Percentiles rank a stretch among this genome's conserved stretches.
These are phyloP conservation scores for Synanthedon andrenaeformis DNA, from an alignment of 2,888 invertebrate species.

Conservation along the genomic window DNA sequence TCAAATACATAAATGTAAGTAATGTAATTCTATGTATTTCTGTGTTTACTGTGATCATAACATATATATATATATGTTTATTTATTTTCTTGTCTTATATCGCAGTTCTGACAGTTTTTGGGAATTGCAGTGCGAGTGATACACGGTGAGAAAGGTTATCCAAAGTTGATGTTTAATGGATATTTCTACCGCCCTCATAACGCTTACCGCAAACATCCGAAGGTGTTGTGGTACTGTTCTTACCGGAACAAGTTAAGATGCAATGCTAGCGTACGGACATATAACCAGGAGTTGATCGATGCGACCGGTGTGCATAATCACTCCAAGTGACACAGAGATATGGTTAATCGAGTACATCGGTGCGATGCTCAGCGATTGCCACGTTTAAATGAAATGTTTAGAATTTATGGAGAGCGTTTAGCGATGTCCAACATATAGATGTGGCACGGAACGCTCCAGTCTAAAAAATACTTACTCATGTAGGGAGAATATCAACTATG, in stretches of 20 bases:
- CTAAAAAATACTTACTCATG: background rate
- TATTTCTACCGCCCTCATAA: conserved; percentile 57
- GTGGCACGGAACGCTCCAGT: too few species aligned
- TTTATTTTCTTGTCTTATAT: too few species aligned
- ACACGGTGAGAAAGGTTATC: conserved; percentile 46
- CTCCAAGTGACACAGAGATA: conserved; percentile 25
- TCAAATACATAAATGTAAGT: background rate
- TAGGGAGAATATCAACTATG: background rate
- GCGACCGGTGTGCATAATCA: conserved; percentile 47
- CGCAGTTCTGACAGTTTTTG: conserved; percentile 3
- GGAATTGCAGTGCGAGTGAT: conserved; percentile 45
- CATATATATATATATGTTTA: too few species aligned
- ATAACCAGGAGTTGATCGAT: conserved; percentile 38
- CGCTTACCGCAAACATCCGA: conserved; percentile 52
- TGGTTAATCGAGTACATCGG: conserved; percentile 17
- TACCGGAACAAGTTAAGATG: conserved; percentile 45
- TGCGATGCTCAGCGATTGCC: conserved; percentile 11
- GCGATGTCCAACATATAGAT: conserved; percentile 7
- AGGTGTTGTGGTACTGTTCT: conserved; percentile 56
- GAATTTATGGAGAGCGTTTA: conserved; percentile 30
- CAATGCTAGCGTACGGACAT: conserved; percentile 43
- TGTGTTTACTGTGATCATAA: background rate
- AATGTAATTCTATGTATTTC: background rate
- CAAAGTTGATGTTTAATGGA: conserved; percentile 45
- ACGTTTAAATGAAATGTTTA: conserved; percentile 26